Conservation (phyloP, 2,797 vertebrate genomes). For the Denticeps clupeoides region DNA sequence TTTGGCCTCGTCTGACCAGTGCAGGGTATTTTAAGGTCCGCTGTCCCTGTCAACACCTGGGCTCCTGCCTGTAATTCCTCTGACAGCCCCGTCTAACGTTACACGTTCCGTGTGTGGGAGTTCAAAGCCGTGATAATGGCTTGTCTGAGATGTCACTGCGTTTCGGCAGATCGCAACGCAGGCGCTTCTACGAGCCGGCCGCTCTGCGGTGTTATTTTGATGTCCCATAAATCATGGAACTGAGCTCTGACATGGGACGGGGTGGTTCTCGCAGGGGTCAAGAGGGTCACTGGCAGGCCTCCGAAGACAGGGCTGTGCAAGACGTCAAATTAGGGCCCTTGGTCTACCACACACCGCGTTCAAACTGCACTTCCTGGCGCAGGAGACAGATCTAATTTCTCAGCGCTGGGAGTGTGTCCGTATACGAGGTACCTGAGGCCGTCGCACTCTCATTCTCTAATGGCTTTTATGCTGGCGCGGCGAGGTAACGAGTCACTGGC, state of each 20-base stretch:
- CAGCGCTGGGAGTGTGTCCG: not conserved
- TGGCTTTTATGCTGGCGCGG: too few species aligned
- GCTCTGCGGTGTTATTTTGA: constrained; percentile 37
- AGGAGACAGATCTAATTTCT: constrained; percentile 7
- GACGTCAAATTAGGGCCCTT: constrained; percentile 29
- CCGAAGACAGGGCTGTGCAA: constrained; percentile 37
- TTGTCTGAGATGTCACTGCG: constrained; percentile 30
- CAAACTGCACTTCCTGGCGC: constrained; percentile 25
- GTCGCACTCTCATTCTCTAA: not conserved
- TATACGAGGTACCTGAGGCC: not conserved
- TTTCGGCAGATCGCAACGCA: constrained; percentile 37
- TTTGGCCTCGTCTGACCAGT: too few species aligned
- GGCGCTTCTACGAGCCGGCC: constrained; percentile 22
- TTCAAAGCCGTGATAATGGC: constrained; percentile 54
- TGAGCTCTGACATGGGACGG: constrained; percentile 25
- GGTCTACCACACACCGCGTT: constrained; percentile 20
- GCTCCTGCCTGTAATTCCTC: constrained; percentile 15
- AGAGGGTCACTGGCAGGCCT: constrained; percentile 31
- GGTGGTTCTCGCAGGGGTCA: constrained; percentile 33
- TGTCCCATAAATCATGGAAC: constrained; percentile 39
- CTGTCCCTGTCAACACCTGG: constrained; percentile 21
- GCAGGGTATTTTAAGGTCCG: too few species aligned
- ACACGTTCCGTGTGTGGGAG: constrained; percentile 42
- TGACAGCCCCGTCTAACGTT: constrained; percentile 38
- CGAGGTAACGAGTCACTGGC: too few species aligned